Conservation (phyloP, 1,140 invertebrate genomes). For the Zaprionus taronus region DNA sequence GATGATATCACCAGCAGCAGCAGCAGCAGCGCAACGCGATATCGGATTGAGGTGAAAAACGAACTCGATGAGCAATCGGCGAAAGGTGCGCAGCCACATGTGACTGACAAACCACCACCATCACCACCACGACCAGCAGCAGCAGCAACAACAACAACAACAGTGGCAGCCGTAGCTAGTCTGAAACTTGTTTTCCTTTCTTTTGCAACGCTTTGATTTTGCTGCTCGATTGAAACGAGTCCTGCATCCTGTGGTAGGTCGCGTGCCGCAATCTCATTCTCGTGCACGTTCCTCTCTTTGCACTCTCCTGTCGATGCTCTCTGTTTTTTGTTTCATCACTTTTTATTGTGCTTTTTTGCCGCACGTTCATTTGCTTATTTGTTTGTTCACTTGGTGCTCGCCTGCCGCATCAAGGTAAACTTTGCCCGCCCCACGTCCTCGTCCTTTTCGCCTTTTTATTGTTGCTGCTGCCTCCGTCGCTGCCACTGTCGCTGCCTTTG, state of each 20-base stretch:
- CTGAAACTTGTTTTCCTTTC: slow-evolving; percentile 69
- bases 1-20: slow-evolving; percentile 69
- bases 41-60: slow-evolving; percentile 73
- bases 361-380: slow-evolving; percentile 82
- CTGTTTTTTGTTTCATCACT: slow-evolving; percentile 10
- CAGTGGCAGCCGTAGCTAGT: slow-evolving; percentile 42
- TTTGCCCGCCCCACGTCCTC: slow-evolving; percentile 41
- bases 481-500: not conserved
- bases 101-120: slow-evolving; percentile 75
- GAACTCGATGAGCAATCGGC: slow-evolving; percentile 52
- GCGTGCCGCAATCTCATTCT: slow-evolving; percentile 76
- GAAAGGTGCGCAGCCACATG: slow-evolving; percentile 74
- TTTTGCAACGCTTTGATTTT: slow-evolving; percentile 71
- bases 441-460: not conserved
- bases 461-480: not conserved
- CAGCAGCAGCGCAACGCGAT: slow-evolving; percentile 68
- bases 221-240: slow-evolving; percentile 71
- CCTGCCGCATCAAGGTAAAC: slow-evolving; percentile 79
- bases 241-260: slow-evolving; percentile 78
- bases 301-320: not conserved
- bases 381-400: slow-evolving; percentile 75
- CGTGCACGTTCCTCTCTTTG: slow-evolving; percentile 11
- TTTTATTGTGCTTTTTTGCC: slow-evolving; percentile 76
- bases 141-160: slow-evolving; percentile 11
- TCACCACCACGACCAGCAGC: slow-evolving; percentile 47